Conservation (phyloP, 1,140 invertebrate species). For the Ceratoteleas bidentatus region DNA sequence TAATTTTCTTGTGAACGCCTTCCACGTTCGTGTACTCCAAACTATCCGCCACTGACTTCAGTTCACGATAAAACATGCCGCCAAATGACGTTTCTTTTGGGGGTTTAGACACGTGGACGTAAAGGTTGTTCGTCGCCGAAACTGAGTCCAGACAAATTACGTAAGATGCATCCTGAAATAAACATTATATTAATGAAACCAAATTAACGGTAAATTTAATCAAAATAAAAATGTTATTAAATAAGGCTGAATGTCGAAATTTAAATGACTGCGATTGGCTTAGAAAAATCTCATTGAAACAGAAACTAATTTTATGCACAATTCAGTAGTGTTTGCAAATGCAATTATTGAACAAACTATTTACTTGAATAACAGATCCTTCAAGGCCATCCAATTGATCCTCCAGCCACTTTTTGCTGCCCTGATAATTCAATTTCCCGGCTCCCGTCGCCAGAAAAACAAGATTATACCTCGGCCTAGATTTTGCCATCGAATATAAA, state of each 20-base stretch:
- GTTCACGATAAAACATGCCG: conserved; percentile 86
- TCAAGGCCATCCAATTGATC: conserved; percentile 92
- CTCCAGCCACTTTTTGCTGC: conserved; percentile 98
- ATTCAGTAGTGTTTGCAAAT: conserved; percentile 2
- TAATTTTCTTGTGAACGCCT: conserved; percentile 97
- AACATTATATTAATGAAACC: background rate
- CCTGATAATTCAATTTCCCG: conserved; percentile 97
- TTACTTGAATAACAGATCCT: conserved; percentile 87
- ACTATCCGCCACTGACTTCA: conserved; percentile 83
- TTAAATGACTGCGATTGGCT: too few relatives aligned
- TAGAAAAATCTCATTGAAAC: too few relatives aligned
- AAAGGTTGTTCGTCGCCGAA: conserved; percentile 83
- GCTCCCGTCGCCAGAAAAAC: conserved; percentile 95
- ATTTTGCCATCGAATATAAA: conserved; percentile 91
- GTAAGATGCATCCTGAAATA: conserved; percentile 90
- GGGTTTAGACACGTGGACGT: conserved; percentile 97
- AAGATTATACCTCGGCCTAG: conserved; percentile 92
- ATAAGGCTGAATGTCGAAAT: too few relatives aligned
- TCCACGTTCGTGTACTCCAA: conserved; percentile 84
- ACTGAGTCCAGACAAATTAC: conserved; percentile 95
- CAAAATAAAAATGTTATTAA: too few relatives aligned
- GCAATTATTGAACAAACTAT: background rate
- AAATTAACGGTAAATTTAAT: too few relatives aligned
- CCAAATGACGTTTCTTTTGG: conserved; percentile 92
- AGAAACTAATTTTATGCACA: too few relatives aligned